Evolutionary conservation across 1,140 invertebrate species (phyloP), one percentile per base, ranked within the genome.

Genomic region (Papilio aristodemus): DNA sequence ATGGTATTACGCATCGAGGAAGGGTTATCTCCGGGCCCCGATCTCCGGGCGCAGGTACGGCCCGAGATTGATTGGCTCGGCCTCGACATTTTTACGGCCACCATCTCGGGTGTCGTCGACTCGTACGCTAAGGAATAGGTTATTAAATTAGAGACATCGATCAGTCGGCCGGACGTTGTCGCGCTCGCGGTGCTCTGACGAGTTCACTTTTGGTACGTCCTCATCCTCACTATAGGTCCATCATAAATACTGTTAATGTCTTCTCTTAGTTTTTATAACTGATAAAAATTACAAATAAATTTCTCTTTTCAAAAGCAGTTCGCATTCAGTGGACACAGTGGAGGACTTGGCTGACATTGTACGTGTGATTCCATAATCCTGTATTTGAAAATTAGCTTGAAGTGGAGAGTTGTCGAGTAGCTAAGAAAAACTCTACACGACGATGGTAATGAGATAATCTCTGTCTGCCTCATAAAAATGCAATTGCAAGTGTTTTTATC

Each of bases 1-100:
- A 90, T 91, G 89, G 87, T 86, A 89, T 88, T 90, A 90, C 85
- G 89, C 84, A 87, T 87, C 79, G 85, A 84, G 81, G 86, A 87
- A 89, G 89, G 89, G 87, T 91, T 91, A 91, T 91, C 89, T 85
- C 68, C 69, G 67, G 75, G 81, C 82, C 77, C 87, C 87, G 89
- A 90, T 90, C 89, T 84, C 71, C 50, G 79, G 81, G 71, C 62
- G 46, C 85, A 87, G 86, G 86, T 89, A 89, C 77, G 74, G 76
- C 76, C 71, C 81, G 89, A 89, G 87, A 90, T 91, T 90, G 87
- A 90, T 90, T 84, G 83, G 83, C 79, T 79, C 74, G 75, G 76
- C 80, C 73, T 80, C 74, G 89, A 90, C 89, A 85, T 84, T 89
- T 91, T 89, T 89, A 89, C 83, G 81, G 71, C 79, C 81, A 74